Evolutionary conservation across 2,888 invertebrate genomes (phyloP), one percentile per base, ranked within the genome.

Genomic region (Caenorhabditis plicata): DNA sequence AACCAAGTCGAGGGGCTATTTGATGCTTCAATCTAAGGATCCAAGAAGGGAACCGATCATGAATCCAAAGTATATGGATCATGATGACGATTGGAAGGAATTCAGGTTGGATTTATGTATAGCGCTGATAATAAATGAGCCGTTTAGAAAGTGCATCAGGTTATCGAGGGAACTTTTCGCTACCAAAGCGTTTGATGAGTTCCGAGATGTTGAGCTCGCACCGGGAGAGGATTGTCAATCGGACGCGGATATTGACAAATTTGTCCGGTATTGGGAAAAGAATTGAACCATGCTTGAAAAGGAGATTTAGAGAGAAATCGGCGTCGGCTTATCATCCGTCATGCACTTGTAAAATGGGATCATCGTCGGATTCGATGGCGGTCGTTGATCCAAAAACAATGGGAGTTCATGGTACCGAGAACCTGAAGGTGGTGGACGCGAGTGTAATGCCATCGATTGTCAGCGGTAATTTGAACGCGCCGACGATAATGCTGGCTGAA

Each of bases 51-150:
- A 88, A 82, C 93, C 93, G 0, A 81, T 89, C 25, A 91, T 96
- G 81, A 88, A 95, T 82, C 90, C 95, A 2, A 91, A 93, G 79
- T 96, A 96, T 81, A 89, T 93, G 64, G 50, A 60, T n/a, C 58
- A 73, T 36, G 75, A 77, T 31, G 65, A 76, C 9, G 79, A 80
- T 43, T 69, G 73, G 60, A 51, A 58, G 31, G 75, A 78, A 41
- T 77, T 81, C 65, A n/a, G n/a, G n/a, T n/a, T n/a, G n/a, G n/a
- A n/a, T n/a, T n/a, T n/a, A n/a, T n/a, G n/a, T n/a, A n/a, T n/a
- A n/a, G n/a, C n/a, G n/a, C n/a, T n/a, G n/a, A n/a, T n/a, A n/a
- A n/a, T n/a, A n/a, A n/a, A n/a, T n/a, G n/a, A n/a, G n/a, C n/a
- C n/a, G n/a, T n/a, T n/a, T n/a, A 62, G 64, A 8, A 53, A 44